Conservation (phyloP, 2,113 vertebrate species). For the Upupa epops region DNA sequence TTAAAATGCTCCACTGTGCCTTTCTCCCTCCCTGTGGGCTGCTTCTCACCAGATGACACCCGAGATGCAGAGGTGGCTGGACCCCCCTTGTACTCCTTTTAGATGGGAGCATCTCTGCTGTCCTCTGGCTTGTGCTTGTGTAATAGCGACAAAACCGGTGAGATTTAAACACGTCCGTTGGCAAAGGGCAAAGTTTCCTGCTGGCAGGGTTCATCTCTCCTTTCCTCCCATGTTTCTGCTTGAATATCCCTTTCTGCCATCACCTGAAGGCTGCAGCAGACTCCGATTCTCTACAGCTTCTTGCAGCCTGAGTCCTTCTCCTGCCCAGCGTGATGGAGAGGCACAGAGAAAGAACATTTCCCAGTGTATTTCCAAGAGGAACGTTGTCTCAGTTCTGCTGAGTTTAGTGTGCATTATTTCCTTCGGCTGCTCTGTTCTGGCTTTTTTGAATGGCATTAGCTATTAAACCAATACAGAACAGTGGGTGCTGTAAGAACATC, state of each 20-base stretch:
- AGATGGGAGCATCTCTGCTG: neutral
- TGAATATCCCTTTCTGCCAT: neutral
- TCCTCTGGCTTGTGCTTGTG: neutral
- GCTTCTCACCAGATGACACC: neutral
- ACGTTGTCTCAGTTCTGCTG: neutral
- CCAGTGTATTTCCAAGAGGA: neutral
- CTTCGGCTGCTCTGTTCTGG: neutral
- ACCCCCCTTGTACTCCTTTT: neutral
- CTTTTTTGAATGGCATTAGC: neutral
- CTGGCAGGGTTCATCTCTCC: neutral
- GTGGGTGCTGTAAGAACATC: neutral
- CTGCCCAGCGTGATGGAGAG: neutral
- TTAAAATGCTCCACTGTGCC: neutral
- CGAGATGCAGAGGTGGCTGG: neutral
- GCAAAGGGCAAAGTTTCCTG: neutral
- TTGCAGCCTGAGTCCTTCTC: neutral
- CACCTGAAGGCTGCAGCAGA: neutral
- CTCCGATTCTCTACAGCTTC: neutral
- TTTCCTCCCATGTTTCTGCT: fast-evolving
- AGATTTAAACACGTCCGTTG: neutral
- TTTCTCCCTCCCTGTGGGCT: neutral
- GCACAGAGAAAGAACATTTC: neutral
- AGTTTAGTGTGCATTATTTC: neutral
- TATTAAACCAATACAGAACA: neutral
- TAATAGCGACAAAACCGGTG: neutral